A percentile compares a stretch with the other conserved stretches of the same genome.
Conservation (phyloP, 53 echinoderm and acorn worm genomes). For the Zoroaster sp. region DNA sequence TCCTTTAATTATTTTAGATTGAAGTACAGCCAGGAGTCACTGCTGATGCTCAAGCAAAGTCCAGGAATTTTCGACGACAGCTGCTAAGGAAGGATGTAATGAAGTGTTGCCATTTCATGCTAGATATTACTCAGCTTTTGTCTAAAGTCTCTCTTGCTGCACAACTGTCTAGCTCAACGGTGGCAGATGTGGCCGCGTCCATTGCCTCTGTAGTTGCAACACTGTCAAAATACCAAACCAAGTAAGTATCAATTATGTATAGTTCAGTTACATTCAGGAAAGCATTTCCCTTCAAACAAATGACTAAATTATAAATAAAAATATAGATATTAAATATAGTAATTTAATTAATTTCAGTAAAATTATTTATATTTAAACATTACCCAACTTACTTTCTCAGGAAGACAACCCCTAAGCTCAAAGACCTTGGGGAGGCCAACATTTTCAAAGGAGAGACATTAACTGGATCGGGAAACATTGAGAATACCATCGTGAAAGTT, state of each 20-base stretch:
- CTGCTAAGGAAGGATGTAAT: conserved; percentile 29
- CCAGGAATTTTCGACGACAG: conserved; percentile 22
- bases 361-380: background rate
- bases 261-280: too few species aligned
- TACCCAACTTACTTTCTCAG: background rate
- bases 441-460: conserved; percentile 26
- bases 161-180: conserved; percentile 1
- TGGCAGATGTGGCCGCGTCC: conserved; percentile 28
- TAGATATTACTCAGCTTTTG: background rate
- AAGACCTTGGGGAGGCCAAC: background rate
- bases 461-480: conserved; percentile 2
- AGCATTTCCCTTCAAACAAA: too few species aligned
- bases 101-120: conserved; percentile 12
- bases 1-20: background rate
- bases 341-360: background rate
- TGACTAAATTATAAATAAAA: too few species aligned
- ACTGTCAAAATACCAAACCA: conserved; percentile 4
- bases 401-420: conserved; percentile 26
- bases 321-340: background rate
- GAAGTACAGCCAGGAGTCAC: conserved; percentile 22
- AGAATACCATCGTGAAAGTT: background rate
- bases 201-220: background rate
- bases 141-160: conserved; percentile 16
- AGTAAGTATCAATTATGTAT: background rate
- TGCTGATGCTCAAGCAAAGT: conserved; percentile 38